Conservation (phyloP, 2,797 vertebrate species). For the Spondyliosoma cantharus region DNA sequence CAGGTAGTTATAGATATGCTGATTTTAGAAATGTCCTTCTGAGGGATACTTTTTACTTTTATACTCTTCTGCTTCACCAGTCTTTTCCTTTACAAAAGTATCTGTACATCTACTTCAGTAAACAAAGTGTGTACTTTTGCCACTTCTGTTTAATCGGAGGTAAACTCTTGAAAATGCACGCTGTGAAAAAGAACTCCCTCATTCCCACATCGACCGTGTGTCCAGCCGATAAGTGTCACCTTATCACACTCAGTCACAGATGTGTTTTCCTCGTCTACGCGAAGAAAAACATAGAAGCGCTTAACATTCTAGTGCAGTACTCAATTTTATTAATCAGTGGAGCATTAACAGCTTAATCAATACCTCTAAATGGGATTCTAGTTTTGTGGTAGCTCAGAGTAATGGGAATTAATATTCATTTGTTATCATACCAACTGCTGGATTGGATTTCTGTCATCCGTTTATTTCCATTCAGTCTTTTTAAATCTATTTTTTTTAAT, state of each 20-base stretch:
- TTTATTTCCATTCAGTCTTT: slow-evolving; percentile 18
- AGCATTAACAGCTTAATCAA: slow-evolving; percentile 59
- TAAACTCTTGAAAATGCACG: too few relatives aligned
- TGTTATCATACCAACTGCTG: slow-evolving; percentile 40
- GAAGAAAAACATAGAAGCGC: slow-evolving; percentile 21
- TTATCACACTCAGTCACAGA: not conserved
- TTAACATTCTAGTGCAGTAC: slow-evolving; percentile 34
- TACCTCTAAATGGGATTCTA: slow-evolving; percentile 52
- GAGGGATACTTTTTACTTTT: too few relatives aligned
- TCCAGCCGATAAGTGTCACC: not conserved
- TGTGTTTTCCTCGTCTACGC: slow-evolving; percentile 1
- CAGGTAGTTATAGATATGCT: too few relatives aligned
- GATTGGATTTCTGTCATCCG: slow-evolving; percentile 39
- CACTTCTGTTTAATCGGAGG: too few relatives aligned
- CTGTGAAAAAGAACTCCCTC: not conserved
- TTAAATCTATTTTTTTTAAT: not conserved
- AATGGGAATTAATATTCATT: slow-evolving; percentile 45
- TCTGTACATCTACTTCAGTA: too few relatives aligned
- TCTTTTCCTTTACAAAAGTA: too few relatives aligned
- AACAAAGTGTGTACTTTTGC: too few relatives aligned
- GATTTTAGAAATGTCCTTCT: too few relatives aligned
- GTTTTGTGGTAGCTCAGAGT: slow-evolving; percentile 32
- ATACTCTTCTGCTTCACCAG: too few relatives aligned
- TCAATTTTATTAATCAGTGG: slow-evolving; percentile 60
- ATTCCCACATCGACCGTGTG: not conserved